Base-by-base conservation (phyloP, 1,140 invertebrate species). In the Zaprionus africanus region DNA sequence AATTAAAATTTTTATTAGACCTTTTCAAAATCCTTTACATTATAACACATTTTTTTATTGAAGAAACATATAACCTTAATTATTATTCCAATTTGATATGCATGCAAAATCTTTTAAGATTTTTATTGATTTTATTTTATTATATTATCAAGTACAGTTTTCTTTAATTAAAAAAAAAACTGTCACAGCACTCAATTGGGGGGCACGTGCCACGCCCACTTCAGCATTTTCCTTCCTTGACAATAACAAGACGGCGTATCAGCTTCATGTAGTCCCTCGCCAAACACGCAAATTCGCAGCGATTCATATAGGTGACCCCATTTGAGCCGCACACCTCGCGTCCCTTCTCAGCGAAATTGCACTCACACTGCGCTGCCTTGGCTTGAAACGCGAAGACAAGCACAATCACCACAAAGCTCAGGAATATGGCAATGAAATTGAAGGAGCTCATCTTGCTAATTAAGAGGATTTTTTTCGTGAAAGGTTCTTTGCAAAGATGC, bases 291-390 rank as follows among this genome's bases (percentile, higher is more conserved):
- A n/a, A n/a, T n/a, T n/a, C n/a, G n/a, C n/a, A n/a, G n/a, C n/a
- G n/a, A n/a, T n/a, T n/a, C n/a, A n/a, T n/a, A n/a, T n/a, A n/a
- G n/a, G n/a, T n/a, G n/a, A n/a, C n/a, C n/a, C n/a, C n/a, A n/a
- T n/a, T n/a, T n/a, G n/a, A n/a, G n/a, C n/a, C n/a, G 54, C 91
- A 92, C n/a, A 92, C 57, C 64, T 81, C 41, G 22, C 12, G 13
- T 1, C 59, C 74, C 60, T 85, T 90, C 24, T 81, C 70, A 17
- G 58, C 64, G 0, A 92, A 73, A 51, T 92, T 73, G 17, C 91
- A 92, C 9, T 88, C 76, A 73, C 91, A 92, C 57, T 61, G 85
- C 56, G 62, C 76, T 61, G 74, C 88, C 63, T 90, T 72, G 15
- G 74, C 31, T 2, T 43, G 41, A 15, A 59, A 62, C 36, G 41